Percentiles rank a stretch among this genome's conserved stretches.
These are phyloP conservation scores for Hyperopisus bebe DNA, from an alignment of 2,113 vertebrate species.

Conservation along the genomic window DNA sequence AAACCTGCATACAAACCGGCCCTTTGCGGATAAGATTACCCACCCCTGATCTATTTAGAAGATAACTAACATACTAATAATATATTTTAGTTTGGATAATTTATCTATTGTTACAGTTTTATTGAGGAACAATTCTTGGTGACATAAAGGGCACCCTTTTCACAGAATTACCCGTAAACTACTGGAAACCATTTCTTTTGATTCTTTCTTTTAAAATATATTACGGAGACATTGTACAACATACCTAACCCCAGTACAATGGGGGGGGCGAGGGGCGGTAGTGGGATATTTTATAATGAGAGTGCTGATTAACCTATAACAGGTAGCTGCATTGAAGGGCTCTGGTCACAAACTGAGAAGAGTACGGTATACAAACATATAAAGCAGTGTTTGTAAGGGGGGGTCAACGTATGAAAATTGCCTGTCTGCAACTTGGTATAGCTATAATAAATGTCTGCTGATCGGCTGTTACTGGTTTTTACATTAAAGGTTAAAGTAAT, in stretches of 20 bases:
- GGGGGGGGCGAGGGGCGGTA: no score
- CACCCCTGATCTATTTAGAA: no score
- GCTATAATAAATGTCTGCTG: not conserved
- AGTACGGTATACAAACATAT: not conserved
- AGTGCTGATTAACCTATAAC: no score
- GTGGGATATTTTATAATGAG: no score
- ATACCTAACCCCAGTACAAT: no score
- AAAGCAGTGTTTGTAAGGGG: not conserved
- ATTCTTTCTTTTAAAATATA: no score
- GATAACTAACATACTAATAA: not conserved
- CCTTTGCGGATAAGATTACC: no score
- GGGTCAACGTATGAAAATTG: not conserved
- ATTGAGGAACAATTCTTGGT: not conserved
- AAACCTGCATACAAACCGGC: no score
- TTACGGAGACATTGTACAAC: no score
- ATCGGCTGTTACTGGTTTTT: not conserved
- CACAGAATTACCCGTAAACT: not conserved
- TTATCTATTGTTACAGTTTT: not conserved
- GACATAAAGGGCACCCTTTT: not conserved
- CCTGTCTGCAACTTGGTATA: not conserved
- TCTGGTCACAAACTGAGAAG: not conserved
- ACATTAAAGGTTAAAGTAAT: not conserved
- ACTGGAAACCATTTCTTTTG: not conserved
- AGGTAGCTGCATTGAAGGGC: not conserved
- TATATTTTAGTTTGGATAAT: not conserved